Evolutionary conservation across 2,113 vertebrate genomes (phyloP), one percentile per base, ranked within the genome.

Genomic region (Odobenus rosmarus): DNA sequence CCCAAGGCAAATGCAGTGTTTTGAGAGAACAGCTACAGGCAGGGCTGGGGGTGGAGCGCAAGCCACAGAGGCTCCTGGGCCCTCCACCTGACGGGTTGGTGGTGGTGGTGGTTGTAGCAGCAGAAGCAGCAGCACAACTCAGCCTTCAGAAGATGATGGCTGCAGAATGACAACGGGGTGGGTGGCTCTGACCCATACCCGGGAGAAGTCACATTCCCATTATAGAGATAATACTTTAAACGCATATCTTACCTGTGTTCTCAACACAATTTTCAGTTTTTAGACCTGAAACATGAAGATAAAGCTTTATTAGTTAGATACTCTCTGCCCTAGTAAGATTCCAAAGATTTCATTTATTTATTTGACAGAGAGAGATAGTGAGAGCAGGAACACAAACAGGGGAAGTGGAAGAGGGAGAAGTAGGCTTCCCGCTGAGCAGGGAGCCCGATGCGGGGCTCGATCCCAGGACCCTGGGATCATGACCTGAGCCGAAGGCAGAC

Each of bases 261-360:
- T 96, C 92, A 26, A 95, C 49, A 92, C 98, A 98, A 14, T 64
- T 81, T 57, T 71, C 80, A 67, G 51, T 92, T 96, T 97, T 98
- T 5, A 98, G 94, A 88, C 97, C 98, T 98, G 96, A 95, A 98
- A 97, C 61, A 97, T 26, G 97, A 96, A 97, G 83, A 96, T 49
- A 93, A 62, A 93, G 36, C 18, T 97, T 95, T 89, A 85, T 92
- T 92, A 96, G 36, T 95, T 33, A 97, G 61, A 95, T 13, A 91
- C 53, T 55, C 90, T 81, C 15, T 69, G 19, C 19, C 39, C 23
- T 72, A 67, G 10, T 57, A 95, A 86, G 14, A 76, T 49, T 84
- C 76, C 28, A 80, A 67, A 55, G 46, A 46, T 46, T 46, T 46
- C 8, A 46, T 46, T 46, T 46, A 46, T 46, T 46, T 46, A 46